These are phyloP conservation scores for Gadus macrocephalus DNA, from an alignment of 2,113 vertebrate species.

Conservation along the genomic window DNA sequence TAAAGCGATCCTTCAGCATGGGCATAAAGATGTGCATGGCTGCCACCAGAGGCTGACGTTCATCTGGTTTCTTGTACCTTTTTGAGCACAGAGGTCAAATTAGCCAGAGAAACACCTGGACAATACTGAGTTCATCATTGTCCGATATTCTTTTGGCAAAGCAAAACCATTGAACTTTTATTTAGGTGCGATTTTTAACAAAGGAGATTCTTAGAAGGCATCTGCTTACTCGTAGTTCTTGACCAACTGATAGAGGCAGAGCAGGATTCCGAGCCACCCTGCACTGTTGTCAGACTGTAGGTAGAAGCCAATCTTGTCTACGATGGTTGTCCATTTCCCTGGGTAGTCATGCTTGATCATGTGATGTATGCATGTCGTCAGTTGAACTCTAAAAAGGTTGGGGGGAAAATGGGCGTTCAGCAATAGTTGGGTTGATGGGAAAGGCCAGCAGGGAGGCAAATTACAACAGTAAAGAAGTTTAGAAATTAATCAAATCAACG, in stretches of 20 bases:
- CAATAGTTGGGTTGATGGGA: slow-evolving; percentile 26
- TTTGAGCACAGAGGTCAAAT: slow-evolving; percentile 9
- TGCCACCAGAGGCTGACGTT: slow-evolving; percentile 89
- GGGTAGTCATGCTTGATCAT: slow-evolving; percentile 99
- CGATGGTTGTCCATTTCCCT: slow-evolving; percentile 91
- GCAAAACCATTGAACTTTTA: not conserved
- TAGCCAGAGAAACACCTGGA: not conserved
- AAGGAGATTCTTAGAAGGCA: not conserved
- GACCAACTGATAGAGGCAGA: slow-evolving; percentile 97
- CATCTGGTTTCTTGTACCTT: slow-evolving; percentile 98
- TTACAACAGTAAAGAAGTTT: not conserved
- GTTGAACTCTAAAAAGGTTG: slow-evolving; percentile 80
- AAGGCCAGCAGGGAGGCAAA: not conserved
- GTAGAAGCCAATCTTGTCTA: slow-evolving; percentile 98
- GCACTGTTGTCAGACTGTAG: slow-evolving; percentile 94
- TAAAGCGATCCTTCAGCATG: slow-evolving; percentile 93
- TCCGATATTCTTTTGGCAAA: not conserved
- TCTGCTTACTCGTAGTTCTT: slow-evolving; percentile 96
- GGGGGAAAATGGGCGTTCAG: not conserved
- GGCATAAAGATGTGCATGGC: slow-evolving; percentile 99
- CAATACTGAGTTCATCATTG: not conserved
- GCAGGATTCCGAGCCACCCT: slow-evolving; percentile 95
- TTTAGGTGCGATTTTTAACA: not conserved
- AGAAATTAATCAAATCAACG: not conserved
- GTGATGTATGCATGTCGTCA: slow-evolving; percentile 98